Conservation (phyloP, 2,888 invertebrate genomes). For the Flexamia atlantica region DNA sequence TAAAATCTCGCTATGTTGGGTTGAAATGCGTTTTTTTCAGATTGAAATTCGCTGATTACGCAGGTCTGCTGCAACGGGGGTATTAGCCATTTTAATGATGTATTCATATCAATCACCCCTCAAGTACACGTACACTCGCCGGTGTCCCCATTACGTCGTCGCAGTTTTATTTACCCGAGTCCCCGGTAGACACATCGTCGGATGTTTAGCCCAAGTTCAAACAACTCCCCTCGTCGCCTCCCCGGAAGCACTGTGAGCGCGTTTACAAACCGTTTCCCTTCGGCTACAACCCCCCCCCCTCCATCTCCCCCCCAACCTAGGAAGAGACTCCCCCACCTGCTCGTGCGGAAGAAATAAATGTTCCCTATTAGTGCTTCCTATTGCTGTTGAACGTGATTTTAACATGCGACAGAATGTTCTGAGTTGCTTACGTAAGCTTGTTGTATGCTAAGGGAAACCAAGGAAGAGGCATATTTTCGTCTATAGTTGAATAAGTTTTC, state of each 20-base stretch:
- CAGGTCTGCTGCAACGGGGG: too few species aligned
- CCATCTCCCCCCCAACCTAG: neutral
- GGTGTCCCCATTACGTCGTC: neutral
- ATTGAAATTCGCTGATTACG: too few species aligned
- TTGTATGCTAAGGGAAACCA: too few species aligned
- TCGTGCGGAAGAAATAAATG: slow-evolving; percentile 49
- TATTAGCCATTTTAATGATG: too few species aligned
- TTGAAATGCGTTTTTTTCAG: too few species aligned
- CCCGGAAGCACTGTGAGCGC: slow-evolving; percentile 45
- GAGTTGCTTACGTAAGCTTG: neutral
- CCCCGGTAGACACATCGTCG: neutral
- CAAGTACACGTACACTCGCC: neutral
- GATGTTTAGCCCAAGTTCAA: slow-evolving; percentile 30
- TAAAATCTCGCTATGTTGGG: too few species aligned
- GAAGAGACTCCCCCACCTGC: slow-evolving; percentile 26
- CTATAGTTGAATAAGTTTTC: too few species aligned
- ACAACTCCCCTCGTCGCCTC: slow-evolving; percentile 21
- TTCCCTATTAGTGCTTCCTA: slow-evolving; percentile 31
- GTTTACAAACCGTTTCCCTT: slow-evolving; percentile 51
- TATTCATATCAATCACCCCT: too few species aligned
- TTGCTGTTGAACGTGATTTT: slow-evolving; percentile 35
- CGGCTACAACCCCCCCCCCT: neutral
- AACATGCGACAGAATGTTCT: slow-evolving; percentile 2
- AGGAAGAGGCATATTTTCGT: too few species aligned
- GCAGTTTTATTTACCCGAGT: slow-evolving; percentile 3